These are phyloP conservation scores for Rhagologus leucostigma DNA, from an alignment of 2,113 vertebrate genomes.

Conservation along the genomic window DNA sequence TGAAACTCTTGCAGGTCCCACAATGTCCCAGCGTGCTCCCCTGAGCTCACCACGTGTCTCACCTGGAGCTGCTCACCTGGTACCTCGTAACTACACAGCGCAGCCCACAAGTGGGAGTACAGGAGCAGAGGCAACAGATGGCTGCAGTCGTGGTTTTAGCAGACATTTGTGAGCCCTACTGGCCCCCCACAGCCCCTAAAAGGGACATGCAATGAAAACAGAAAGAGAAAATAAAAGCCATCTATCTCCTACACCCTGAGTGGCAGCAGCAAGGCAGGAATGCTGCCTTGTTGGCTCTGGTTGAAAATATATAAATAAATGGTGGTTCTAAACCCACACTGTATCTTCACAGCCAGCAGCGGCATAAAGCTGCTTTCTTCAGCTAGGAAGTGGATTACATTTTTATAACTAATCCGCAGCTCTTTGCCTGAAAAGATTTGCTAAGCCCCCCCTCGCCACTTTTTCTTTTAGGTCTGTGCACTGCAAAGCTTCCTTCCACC, in stretches of 20 bases:
- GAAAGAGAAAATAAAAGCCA: background rate
- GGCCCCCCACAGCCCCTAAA: background rate
- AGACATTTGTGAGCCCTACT: background rate
- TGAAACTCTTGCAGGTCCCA: rapidly evolving
- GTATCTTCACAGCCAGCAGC: constrained; percentile 42
- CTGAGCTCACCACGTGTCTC: rapidly evolving
- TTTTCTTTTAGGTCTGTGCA: constrained; percentile 3
- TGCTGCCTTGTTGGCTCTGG: background rate
- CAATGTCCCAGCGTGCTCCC: rapidly evolving
- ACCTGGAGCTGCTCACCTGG: background rate
- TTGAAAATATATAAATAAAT: background rate
- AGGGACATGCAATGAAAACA: background rate
- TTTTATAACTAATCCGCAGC: constrained; percentile 43
- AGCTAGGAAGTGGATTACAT: constrained; percentile 58
- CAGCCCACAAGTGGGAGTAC: rapidly evolving
- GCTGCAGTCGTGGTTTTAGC: background rate
- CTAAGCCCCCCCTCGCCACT: background rate
- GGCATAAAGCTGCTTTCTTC: constrained; percentile 44
- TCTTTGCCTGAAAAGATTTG: constrained; percentile 42
- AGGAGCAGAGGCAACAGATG: background rate
- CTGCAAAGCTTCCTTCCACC: background rate
- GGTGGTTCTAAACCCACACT: background rate
- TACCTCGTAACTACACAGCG: rapidly evolving
- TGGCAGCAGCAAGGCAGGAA: background rate
- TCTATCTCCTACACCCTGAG: rapidly evolving